phyloP scores from a whole-genome alignment of 2,888 invertebrate species.

The Pseudeuparius sepicola region DNA sequence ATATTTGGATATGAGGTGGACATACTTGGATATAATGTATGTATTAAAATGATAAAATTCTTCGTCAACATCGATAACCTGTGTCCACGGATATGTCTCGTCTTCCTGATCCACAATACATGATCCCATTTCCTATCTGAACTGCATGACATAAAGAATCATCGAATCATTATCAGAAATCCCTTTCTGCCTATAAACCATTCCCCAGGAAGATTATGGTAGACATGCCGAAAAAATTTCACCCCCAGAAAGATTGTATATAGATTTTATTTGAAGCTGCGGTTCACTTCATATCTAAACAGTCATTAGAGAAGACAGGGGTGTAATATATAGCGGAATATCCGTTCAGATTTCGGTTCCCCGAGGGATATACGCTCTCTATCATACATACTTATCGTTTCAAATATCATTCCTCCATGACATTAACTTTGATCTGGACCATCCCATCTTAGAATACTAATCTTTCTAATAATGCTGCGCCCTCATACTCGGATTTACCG shows the following conservation, averaged over 20 bases:
- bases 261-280: conserved; percentile 25
- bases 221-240: conserved; percentile 18
- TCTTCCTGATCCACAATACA: too few relatives aligned
- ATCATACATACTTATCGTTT: conserved; percentile 20
- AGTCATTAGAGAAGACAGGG: conserved; percentile 27
- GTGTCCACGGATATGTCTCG: too few relatives aligned
- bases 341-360: conserved; percentile 26
- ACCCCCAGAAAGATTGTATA: conserved; percentile 21
- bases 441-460: conserved; percentile 23
- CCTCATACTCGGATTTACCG: conserved; percentile 14
- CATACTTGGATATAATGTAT: too few relatives aligned
- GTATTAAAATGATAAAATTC: too few relatives aligned
- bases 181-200: conserved; percentile 14
- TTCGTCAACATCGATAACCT: too few relatives aligned
- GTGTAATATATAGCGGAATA: conserved; percentile 27
- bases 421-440: conserved; percentile 24
- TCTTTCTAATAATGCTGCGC: conserved; percentile 18
- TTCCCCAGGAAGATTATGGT: conserved; percentile 17
- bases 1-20: too few relatives aligned
- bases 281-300: conserved; percentile 27
- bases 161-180: conserved; percentile 16
- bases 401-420: conserved; percentile 22
- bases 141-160: too few relatives aligned
- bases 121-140: too few relatives aligned
- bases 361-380: too few relatives aligned